Evolutionary conservation across 2,113 vertebrate species (phyloP), one percentile per base, ranked within the genome.

Genomic region (Dipodomys stephensi): DNA sequence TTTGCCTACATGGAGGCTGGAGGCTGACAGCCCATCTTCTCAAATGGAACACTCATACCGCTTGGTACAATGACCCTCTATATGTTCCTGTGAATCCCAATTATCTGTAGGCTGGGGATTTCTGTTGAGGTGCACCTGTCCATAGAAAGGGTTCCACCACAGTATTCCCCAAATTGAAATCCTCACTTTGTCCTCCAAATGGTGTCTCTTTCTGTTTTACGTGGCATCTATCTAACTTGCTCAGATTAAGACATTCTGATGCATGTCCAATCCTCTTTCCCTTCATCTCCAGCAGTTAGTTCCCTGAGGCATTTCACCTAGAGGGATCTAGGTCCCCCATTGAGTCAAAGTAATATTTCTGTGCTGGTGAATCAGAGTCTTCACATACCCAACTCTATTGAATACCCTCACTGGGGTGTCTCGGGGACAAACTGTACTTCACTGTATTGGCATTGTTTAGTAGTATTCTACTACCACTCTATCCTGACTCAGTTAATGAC

Each of bases 1-100:
- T 1, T 7, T 0, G 1, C 39, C 53, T 77, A 9, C 15, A 16
- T 57, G 53, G 69, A 44, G 19, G 15, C 1, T 20, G 3, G 2
- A 53, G 25, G 15, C 67, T 65, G 30, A 30, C 19, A 32, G 32
- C 12, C 6, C 49, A 27, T 6, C 71, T 67, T 77, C 65, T 65
- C 22, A 28, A 7, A 65, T 9, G 1, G 30, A 0, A 28, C 18
- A 20, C 15, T 19, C 25, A 11, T 1, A 32, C 39, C 10, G 9
- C 10, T 79, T 15, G 35, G 27, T 25, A 23, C 20, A 46, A 1
- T 35, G 71, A 28, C 53, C 72, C 30, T 68, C 32, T 79, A 57
- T 72, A 57, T 0, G 1, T 22, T 15, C 15, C 32, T 28, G 2
- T 22, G 20, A 53, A 60, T 73, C 27, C 74, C 57, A 67, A 27